phyloP scores from a whole-genome alignment of 2,888 invertebrate genomes.

The Neria commutata region DNA sequence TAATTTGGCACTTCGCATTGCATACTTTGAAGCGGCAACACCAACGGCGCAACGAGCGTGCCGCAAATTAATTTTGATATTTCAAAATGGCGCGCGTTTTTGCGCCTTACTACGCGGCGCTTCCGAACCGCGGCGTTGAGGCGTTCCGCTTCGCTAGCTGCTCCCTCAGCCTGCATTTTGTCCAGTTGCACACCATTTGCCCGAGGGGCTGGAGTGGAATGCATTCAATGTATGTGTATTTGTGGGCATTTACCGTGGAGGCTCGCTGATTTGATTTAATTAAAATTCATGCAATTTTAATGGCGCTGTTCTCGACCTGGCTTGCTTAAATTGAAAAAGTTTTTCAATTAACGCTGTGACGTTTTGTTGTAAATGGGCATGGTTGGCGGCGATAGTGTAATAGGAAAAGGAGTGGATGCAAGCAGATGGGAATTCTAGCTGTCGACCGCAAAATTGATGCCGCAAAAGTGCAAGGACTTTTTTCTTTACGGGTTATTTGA shows the following conservation, averaged over 20 bases:
- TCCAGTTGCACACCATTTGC: neutral
- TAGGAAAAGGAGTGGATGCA: no score
- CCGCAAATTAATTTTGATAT: conserved; percentile 12
- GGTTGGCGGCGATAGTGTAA: no score
- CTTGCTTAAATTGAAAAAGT: conserved; percentile 46
- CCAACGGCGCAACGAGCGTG: no score
- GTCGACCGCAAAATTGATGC: no score
- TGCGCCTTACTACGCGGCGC: neutral
- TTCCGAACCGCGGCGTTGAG: neutral
- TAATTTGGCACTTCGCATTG: neutral
- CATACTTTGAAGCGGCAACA: neutral
- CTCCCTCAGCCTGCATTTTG: no score
- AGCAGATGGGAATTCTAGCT: no score
- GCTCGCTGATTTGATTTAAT: conserved; percentile 14
- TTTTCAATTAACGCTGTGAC: conserved; percentile 38
- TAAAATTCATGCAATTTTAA: conserved; percentile 17
- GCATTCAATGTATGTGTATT: no score
- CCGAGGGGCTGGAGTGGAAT: no score
- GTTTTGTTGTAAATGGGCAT: no score
- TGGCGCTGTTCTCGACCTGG: conserved; percentile 35
- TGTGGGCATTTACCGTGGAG: neutral
- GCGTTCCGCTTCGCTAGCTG: neutral
- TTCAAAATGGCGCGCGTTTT: conserved; percentile 2
- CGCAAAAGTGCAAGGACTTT: no score
- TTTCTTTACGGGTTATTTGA: no score